Base-by-base conservation (phyloP, 1,140 invertebrate genomes). In the Watersipora subatra region DNA sequence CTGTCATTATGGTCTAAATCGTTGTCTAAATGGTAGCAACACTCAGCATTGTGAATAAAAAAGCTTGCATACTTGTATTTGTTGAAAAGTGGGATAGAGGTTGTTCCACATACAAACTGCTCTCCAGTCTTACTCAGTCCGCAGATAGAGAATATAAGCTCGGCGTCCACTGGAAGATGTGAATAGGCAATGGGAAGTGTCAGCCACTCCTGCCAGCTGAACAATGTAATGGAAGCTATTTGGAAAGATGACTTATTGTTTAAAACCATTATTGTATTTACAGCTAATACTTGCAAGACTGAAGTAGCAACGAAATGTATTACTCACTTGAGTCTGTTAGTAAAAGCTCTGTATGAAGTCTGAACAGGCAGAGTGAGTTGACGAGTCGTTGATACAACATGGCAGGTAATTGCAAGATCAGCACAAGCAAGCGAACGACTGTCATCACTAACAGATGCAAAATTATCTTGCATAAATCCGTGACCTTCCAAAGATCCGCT, bases 151-250 rank as follows among this genome's bases (percentile, higher is more conserved):
- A 98, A 84, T 19, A 89, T 89, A n/a, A 99, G 79, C 65, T 89
- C 84, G 15, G 95, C 88, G 80, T 91, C 89, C 61, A 91, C 81
- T 1, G 93, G 93, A 28, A 99, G 78, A 77, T 98, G 93, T 75
- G 88, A 90, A 78, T 90, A 97, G 73, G 88, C 87, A 12, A 99
- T 83, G 1, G 95, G 95, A 64, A 99, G 79, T 2, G 85, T 88
- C 3, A 99, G 83, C 94, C 95, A 99, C 81, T 99, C 94, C 80
- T 97, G 96, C 95, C 95, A 99, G 77, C 90, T 92, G 62, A 68
- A 74, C 70, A 62, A 46, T 46, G n/a, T 46, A 46, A 46, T 46
- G n/a, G 7, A 46, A 46, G 7, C 7, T 12, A 46, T 46, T 7
- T 46, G 34, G n/a, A n/a, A 12, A 12, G n/a, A n/a, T n/a, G n/a